Evolutionary conservation across 92 coral and sea anemone species (phyloP).

Genomic region (Siderastrea radians): DNA sequence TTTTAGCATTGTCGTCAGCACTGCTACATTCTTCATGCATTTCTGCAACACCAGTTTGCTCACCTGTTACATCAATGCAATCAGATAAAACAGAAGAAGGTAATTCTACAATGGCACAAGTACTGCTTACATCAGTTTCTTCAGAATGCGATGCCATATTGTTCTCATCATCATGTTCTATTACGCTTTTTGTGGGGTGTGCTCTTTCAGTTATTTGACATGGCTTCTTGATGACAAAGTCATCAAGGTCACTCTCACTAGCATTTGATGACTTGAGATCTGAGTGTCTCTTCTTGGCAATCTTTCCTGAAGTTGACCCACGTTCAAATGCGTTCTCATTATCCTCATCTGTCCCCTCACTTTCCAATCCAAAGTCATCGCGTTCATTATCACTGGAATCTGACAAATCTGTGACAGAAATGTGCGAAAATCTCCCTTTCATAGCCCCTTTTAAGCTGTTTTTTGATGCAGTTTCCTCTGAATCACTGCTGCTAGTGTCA

Average conservation of each 20-base stretch:
- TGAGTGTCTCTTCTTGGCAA: not conserved
- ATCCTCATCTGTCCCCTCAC: not conserved
- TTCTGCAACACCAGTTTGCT: slow-evolving; percentile 1
- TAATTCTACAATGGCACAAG: slow-evolving; percentile 17
- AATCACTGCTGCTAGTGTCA: slow-evolving; percentile 21
- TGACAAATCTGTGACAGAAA: slow-evolving; percentile 15
- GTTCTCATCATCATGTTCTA: not conserved
- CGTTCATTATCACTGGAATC: slow-evolving; percentile 45
- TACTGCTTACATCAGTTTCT: not conserved
- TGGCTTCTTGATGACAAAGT: not conserved
- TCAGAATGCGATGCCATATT: not conserved
- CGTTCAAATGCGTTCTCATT: not conserved
- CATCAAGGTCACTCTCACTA: slow-evolving; percentile 13
- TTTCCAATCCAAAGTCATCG: slow-evolving; percentile 13
- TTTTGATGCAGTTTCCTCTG: slow-evolving; percentile 6
- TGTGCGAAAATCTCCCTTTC: slow-evolving; percentile 24
- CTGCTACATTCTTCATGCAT: not conserved
- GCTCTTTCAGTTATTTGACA: not conserved
- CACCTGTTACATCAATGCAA: not conserved
- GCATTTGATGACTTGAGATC: not conserved
- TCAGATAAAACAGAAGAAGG: slow-evolving; percentile 10
- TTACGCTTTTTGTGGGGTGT: not conserved
- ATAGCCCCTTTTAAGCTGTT: not conserved
- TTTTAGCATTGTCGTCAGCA: not conserved
- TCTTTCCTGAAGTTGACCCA: not conserved